Percentiles rank a stretch among this genome's conserved stretches.
Evolutionary conservation across 2,113 vertebrate species (phyloP).

Genomic region (Tauraco erythrolophus): DNA sequence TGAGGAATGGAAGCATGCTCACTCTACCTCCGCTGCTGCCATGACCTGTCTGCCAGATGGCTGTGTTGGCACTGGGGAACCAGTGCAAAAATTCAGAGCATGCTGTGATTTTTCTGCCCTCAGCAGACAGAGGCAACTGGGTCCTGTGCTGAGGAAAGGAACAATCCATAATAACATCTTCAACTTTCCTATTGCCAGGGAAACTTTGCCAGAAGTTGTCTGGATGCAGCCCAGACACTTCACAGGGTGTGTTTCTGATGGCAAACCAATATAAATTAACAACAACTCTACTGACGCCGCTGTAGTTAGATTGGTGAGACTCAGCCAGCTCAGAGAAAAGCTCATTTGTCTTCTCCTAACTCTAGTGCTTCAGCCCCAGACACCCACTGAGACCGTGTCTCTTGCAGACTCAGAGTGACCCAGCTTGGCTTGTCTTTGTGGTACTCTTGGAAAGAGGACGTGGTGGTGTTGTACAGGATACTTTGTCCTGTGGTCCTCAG

Average conservation of each 20-base stretch:
- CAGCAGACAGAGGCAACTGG: background rate
- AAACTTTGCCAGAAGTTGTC: background rate
- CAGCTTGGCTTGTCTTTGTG: background rate
- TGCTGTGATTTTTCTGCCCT: background rate
- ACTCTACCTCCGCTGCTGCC: background rate
- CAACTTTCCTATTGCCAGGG: background rate
- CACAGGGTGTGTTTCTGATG: background rate
- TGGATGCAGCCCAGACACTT: slow-evolving; percentile 11
- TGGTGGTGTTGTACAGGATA: background rate
- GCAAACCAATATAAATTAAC: slow-evolving; percentile 12
- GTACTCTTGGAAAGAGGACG: background rate
- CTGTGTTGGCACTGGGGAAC: background rate
- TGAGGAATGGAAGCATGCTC: background rate
- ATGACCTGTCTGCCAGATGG: background rate
- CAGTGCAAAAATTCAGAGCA: background rate
- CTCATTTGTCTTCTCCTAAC: background rate
- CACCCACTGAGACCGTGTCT: background rate
- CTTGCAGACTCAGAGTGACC: background rate
- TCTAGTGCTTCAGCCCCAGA: background rate
- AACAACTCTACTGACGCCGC: background rate
- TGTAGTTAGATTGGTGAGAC: background rate
- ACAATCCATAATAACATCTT: background rate
- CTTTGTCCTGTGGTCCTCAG: background rate
- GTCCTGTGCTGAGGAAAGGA: background rate
- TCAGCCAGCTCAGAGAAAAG: background rate